These are phyloP conservation scores for Caenorhabditis remanei DNA, from an alignment of 1,140 invertebrate species.

Conservation along the genomic window DNA sequence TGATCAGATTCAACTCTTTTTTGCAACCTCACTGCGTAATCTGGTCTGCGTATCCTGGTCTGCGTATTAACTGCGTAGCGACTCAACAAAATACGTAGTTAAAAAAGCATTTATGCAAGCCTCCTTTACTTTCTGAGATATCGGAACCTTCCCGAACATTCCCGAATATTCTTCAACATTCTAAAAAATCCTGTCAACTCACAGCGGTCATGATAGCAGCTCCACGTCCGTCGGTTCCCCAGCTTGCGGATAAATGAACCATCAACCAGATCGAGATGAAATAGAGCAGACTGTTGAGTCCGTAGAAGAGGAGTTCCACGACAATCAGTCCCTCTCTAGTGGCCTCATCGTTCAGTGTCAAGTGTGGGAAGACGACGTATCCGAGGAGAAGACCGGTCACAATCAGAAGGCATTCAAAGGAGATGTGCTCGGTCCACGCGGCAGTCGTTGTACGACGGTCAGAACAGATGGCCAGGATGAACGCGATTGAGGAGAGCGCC, in stretches of 20 bases:
- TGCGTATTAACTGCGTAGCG: too few relatives aligned
- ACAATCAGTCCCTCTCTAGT: constrained; percentile 76
- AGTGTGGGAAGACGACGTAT: constrained; percentile 77
- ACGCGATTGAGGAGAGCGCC: constrained; percentile 74
- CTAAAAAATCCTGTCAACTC: not conserved
- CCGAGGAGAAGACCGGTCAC: constrained; percentile 72
- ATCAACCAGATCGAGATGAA: constrained; percentile 77
- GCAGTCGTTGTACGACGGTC: constrained; percentile 74
- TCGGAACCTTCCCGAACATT: too few relatives aligned
- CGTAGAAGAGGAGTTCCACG: constrained; percentile 76
- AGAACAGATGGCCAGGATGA: constrained; percentile 76
- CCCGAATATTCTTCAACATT: too few relatives aligned
- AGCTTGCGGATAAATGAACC: constrained; percentile 77
- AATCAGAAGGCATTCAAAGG: constrained; percentile 76
- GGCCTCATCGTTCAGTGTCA: constrained; percentile 74
- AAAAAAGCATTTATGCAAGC: too few relatives aligned
- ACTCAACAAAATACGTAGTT: too few relatives aligned
- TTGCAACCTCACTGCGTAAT: too few relatives aligned
- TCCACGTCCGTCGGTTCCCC: constrained; percentile 76
- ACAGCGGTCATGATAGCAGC: constrained; percentile 77
- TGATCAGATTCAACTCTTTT: too few relatives aligned
- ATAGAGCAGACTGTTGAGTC: constrained; percentile 74
- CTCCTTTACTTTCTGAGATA: too few relatives aligned
- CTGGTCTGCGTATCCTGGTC: too few relatives aligned
- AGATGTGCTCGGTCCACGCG: constrained; percentile 77